phyloP scores from a whole-genome alignment of 2,888 invertebrate species.

The Seladonia tumulorum region DNA sequence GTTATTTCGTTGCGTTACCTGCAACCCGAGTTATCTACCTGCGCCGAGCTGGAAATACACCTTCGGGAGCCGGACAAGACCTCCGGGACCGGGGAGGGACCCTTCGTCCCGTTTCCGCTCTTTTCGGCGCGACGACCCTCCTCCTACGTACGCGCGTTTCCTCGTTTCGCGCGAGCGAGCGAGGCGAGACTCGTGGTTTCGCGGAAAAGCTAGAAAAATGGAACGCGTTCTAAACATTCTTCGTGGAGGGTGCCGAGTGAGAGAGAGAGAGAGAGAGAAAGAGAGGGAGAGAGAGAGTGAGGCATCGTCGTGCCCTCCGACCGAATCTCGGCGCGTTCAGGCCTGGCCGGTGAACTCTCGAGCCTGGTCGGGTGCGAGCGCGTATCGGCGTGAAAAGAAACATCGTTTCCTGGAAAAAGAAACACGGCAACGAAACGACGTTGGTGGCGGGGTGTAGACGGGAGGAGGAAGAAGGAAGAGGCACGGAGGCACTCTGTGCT shows the following conservation, averaged over 20 bases:
- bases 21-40: conserved; percentile 61
- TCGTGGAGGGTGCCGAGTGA: neutral
- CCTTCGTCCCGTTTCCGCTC: neutral
- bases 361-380: conserved; percentile 12
- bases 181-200: neutral
- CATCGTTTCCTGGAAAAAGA: conserved; percentile 61
- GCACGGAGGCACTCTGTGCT: neutral
- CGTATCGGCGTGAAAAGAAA: conserved; percentile 50
- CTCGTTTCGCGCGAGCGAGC: neutral
- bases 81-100: neutral
- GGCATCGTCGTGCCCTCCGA: neutral
- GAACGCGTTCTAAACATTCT: neutral
- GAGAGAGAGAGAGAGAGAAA: no score
- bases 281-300: no score
- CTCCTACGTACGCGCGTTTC: neutral
- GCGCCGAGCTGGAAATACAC: conserved; percentile 59
- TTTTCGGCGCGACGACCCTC: neutral
- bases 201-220: neutral
- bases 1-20: conserved; percentile 74
- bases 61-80: conserved; percentile 15
- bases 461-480: neutral
- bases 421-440: conserved; percentile 47
- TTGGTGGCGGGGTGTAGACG: neutral
- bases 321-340: conserved; percentile 18
- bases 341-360: conserved; percentile 7